Evolutionary conservation across 1,140 invertebrate genomes (phyloP), one percentile per base, ranked within the genome.

Genomic region (Heliconius melpomene): DNA sequence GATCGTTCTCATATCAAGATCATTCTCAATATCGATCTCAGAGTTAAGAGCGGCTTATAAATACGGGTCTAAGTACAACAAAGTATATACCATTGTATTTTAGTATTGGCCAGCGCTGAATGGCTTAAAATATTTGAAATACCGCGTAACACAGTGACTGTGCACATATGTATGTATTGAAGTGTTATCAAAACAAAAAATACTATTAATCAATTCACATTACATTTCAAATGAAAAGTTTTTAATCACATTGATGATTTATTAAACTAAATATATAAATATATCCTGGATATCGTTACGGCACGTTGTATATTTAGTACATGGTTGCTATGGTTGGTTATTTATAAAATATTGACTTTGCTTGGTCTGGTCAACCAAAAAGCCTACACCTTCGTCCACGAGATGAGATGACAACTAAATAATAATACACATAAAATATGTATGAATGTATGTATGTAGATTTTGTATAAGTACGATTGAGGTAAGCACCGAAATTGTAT

Each of bases 401-500:
- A 46, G 3, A 46, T 46, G 40, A 16, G 52, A 29, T 54, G 18
- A n/a, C 18, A 7, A 54, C 20, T 13, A 72, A 36, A 29, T 1
- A 38, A 75, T 75, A 32, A 46, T 54, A 11, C 18, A 23, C 20
- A 54, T 50, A 50, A 75, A 20, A 20, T 52, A 73, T 23, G 36
- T 46, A 73, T 40, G n/a, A 20, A 52, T 52, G 50, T 36, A 73
- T 23, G n/a, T 29, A 52, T 52, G 50, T 52, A 74, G 38, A 40
- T 74, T 50, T 74, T 18, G 40, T 74, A 8, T 29, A 40, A 74
- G 72, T 74, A 23, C 29, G 29, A 66, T 29, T 32, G n/a, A 72
- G 73, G 40, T 75, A 81, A 38, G 60, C 54, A 70, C 75, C 52
- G 70, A 80, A 81, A 74, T 32, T 57, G 60, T 81, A 74, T 70